Conservation (phyloP, 2,797 vertebrate genomes). For the Rhinella marina region DNA sequence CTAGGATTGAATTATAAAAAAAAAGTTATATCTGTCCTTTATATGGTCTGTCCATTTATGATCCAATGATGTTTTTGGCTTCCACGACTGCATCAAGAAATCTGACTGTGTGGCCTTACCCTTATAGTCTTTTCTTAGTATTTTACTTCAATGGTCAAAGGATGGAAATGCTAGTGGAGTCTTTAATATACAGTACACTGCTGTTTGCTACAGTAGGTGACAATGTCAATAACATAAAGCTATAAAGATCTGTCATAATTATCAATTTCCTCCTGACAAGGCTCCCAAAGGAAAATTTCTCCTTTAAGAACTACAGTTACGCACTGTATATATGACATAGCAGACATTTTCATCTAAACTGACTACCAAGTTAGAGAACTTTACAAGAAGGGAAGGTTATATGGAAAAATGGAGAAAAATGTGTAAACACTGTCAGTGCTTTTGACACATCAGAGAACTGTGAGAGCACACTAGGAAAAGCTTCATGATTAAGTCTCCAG, state of each 20-base stretch:
- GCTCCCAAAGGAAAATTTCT: background rate
- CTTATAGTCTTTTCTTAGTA: background rate
- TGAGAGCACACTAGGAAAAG: conserved; percentile 39
- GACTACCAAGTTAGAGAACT: background rate
- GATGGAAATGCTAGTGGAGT: background rate
- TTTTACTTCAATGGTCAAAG: background rate
- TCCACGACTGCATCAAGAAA: too few species aligned
- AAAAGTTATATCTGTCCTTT: too few species aligned
- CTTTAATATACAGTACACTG: background rate
- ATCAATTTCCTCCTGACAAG: too few species aligned
- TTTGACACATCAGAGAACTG: conserved; percentile 57
- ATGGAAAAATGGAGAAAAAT: conserved; percentile 25
- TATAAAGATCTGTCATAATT: background rate
- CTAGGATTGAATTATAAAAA: background rate
- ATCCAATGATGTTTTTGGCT: too few species aligned
- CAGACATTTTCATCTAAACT: background rate
- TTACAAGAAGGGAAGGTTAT: conserved; percentile 7
- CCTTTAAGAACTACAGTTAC: background rate
- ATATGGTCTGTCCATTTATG: too few species aligned
- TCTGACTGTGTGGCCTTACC: too few species aligned
- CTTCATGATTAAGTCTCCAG: conserved; percentile 49
- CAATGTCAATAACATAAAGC: background rate
- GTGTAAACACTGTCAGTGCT: conserved; percentile 50
- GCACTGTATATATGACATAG: background rate
- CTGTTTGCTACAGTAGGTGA: background rate